Evolutionary conservation across 30 jellyfish, hydroid and myxozoan species (phyloP).

Genomic region (Sanderia malayensis): DNA sequence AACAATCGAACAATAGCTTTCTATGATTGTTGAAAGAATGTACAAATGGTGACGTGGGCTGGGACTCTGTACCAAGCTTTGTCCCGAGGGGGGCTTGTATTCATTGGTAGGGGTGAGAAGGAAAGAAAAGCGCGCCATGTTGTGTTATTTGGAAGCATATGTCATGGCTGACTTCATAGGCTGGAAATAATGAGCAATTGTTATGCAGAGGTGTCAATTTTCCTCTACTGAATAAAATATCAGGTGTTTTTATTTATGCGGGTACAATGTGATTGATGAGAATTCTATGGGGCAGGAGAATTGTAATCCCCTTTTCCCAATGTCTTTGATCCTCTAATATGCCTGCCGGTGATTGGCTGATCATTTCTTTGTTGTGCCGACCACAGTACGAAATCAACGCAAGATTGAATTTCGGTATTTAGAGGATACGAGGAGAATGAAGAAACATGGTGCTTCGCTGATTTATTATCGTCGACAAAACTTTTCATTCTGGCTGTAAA

Average conservation of each 20-base stretch:
- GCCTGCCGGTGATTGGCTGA: constrained; percentile 55
- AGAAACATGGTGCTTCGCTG: constrained; percentile 55
- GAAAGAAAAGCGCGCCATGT: neutral
- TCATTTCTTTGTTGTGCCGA: constrained; percentile 40
- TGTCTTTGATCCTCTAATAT: neutral
- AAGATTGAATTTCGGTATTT: constrained; percentile 3
- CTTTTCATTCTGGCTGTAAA: too few species aligned
- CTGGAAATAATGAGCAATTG: neutral
- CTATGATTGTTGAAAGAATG: too few species aligned
- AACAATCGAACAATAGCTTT: too few species aligned
- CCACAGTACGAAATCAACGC: constrained; percentile 20
- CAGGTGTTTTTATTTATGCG: neutral
- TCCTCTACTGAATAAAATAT: neutral
- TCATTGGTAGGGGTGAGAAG: too few species aligned
- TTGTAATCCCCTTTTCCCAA: neutral
- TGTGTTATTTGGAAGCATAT: neutral
- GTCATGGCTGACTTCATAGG: neutral
- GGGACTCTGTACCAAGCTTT: too few species aligned
- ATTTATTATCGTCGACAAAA: too few species aligned
- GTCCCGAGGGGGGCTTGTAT: too few species aligned
- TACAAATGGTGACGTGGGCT: too few species aligned
- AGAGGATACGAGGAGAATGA: too few species aligned
- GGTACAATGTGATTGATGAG: neutral
- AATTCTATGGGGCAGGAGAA: neutral
- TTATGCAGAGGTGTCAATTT: neutral